These are phyloP conservation scores for Sitobion miscanthi DNA, from an alignment of 1,140 invertebrate genomes.

Conservation along the genomic window DNA sequence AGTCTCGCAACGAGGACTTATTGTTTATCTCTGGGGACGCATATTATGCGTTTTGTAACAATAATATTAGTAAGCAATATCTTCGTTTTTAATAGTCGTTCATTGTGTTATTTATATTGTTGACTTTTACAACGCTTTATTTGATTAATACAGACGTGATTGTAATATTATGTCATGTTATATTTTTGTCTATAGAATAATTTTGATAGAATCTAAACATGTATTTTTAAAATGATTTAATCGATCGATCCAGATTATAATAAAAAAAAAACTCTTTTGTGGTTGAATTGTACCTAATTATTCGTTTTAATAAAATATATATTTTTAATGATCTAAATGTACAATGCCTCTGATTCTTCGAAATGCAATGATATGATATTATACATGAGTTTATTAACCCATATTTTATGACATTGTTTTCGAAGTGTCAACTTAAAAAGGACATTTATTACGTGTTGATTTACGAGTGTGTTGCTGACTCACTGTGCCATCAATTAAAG, in stretches of 20 bases:
- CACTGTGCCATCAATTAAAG: no score
- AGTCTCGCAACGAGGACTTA: neutral
- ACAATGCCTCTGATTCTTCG: no score
- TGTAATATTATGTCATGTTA: neutral
- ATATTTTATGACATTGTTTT: no score
- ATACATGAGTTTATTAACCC: no score
- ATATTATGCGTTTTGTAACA: neutral
- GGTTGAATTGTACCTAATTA: no score
- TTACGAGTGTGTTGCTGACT: no score
- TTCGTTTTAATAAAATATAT: no score
- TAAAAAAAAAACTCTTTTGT: neutral
- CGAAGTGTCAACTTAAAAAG: no score
- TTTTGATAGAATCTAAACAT: neutral
- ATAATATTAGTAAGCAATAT: neutral
- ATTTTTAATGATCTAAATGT: no score
- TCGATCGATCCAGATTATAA: neutral
- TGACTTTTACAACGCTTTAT: neutral
- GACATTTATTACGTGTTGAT: no score
- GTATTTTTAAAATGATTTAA: no score
- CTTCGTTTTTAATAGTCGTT: neutral
- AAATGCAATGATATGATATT: no score
- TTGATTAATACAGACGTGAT: neutral
- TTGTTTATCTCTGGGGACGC: neutral
- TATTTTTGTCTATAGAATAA: neutral
- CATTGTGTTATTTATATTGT: neutral